phyloP scores from a whole-genome alignment of 2,113 vertebrate genomes.

The Calonectris borealis region DNA sequence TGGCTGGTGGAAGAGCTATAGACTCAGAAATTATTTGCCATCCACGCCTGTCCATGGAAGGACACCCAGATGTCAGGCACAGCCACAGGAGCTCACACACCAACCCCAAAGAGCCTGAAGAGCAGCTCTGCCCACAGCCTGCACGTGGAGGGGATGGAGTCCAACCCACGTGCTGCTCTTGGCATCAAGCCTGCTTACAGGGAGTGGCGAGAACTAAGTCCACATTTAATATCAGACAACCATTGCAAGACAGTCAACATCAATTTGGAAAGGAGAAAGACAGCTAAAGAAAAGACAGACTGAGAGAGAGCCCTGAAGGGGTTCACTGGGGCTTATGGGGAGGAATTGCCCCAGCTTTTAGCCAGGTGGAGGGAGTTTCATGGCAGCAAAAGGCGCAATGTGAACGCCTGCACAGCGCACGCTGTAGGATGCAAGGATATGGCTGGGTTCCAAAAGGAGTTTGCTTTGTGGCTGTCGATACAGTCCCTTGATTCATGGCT shows the following conservation, averaged over 20 bases:
- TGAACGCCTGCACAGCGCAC: neutral
- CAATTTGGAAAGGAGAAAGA: neutral
- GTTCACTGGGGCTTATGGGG: neutral
- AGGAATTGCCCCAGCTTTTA: constrained; percentile 22
- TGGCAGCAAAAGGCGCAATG: neutral
- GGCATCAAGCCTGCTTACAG: neutral
- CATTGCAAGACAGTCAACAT: neutral
- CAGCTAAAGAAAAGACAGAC: neutral
- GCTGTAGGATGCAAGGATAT: neutral
- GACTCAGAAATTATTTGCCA: neutral
- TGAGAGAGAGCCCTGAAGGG: neutral
- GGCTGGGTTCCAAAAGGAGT: constrained; percentile 56
- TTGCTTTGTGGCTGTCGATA: constrained; percentile 34
- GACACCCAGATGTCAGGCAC: neutral
- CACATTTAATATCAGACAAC: neutral
- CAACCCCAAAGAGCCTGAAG: neutral
- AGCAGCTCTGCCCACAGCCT: neutral
- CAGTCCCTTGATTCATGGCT: constrained; percentile 48
- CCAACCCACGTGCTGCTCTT: neutral
- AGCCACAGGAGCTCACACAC: accelerated
- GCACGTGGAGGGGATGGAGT: neutral
- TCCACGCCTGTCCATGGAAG: neutral
- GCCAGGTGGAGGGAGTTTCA: constrained; percentile 22
- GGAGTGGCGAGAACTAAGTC: neutral
- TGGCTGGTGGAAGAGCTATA: neutral